A percentile compares a stretch with the other conserved stretches of the same genome.
Conservation (phyloP, 1,140 invertebrate species). For the Caenorhabditis briggsae region DNA sequence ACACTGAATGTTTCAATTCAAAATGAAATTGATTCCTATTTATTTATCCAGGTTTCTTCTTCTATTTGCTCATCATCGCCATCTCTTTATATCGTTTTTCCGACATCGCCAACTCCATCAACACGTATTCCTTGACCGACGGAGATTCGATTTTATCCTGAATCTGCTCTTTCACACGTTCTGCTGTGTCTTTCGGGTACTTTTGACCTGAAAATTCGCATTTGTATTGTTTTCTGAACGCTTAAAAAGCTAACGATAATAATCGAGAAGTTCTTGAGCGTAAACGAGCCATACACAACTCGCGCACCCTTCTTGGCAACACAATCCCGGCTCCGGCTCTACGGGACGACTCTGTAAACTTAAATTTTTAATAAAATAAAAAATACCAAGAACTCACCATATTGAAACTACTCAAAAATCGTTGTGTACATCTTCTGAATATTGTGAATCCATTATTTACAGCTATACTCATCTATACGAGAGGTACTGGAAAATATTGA, state of each 20-base stretch:
- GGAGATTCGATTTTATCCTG: slow-evolving; percentile 41
- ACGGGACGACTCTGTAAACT: slow-evolving; percentile 19
- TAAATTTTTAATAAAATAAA: background rate
- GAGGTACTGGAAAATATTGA: background rate
- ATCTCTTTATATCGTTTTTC: slow-evolving; percentile 39
- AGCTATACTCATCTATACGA: slow-evolving; percentile 2
- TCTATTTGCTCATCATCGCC: background rate
- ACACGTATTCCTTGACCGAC: slow-evolving; percentile 43
- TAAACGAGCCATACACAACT: slow-evolving; percentile 43
- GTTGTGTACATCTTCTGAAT: slow-evolving; percentile 18
- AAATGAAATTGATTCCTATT: background rate
- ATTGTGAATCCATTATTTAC: slow-evolving; percentile 26
- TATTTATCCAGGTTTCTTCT: slow-evolving; percentile 13
- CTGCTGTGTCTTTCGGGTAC: slow-evolving; percentile 12
- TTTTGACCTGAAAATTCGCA: slow-evolving; percentile 3
- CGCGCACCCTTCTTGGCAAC: slow-evolving; percentile 45
- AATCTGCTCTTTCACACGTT: slow-evolving; percentile 28
- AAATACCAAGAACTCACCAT: background rate
- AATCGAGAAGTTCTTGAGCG: slow-evolving; percentile 42
- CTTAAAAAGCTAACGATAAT: slow-evolving; percentile 6
- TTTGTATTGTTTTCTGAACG: background rate
- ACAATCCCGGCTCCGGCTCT: slow-evolving; percentile 16
- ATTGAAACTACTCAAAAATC: slow-evolving; percentile 20
- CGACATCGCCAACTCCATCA: slow-evolving; percentile 32
- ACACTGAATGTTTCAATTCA: background rate